These are phyloP conservation scores for Otus scops DNA, from an alignment of 2,797 vertebrate species.

Conservation along the genomic window DNA sequence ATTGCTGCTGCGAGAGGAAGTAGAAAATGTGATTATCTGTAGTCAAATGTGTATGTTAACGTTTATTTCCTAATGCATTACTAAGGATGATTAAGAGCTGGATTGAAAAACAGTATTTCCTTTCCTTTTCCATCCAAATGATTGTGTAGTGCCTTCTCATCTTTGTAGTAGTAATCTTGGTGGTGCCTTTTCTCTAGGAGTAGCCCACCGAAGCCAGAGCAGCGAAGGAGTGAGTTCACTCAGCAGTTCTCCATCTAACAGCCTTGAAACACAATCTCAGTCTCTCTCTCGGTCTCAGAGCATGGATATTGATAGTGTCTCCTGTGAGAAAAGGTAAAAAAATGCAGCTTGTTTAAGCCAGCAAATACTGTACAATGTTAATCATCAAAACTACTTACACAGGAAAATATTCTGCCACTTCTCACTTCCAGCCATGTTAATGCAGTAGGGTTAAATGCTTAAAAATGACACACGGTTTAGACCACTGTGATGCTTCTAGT, in stretches of 20 bases:
- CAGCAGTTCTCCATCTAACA: slow-evolving; percentile 98
- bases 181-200: slow-evolving; percentile 78
- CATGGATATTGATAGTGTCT: slow-evolving; percentile 98
- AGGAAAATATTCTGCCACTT: not conserved
- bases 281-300: slow-evolving; percentile 98
- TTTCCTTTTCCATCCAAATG: not conserved
- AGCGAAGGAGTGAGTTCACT: slow-evolving; percentile 99
- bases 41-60: not conserved
- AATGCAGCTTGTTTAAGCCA: not conserved
- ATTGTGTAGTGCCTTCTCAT: not conserved
- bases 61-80: not conserved
- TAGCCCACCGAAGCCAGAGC: slow-evolving; percentile 96
- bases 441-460: not conserved
- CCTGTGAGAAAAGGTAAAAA: slow-evolving; percentile 97
- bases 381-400: not conserved
- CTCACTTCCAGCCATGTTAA: not conserved
- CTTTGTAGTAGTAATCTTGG: not conserved
- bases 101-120: not conserved
- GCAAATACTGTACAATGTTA: not conserved
- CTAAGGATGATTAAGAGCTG: not conserved
- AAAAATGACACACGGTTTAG: not conserved
- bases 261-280: slow-evolving; percentile 98
- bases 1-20: not conserved
- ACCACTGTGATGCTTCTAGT: not conserved
- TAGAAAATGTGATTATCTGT: not conserved